Conservation (phyloP, 2,113 vertebrate species). For the Halichoeres trimaculatus region DNA sequence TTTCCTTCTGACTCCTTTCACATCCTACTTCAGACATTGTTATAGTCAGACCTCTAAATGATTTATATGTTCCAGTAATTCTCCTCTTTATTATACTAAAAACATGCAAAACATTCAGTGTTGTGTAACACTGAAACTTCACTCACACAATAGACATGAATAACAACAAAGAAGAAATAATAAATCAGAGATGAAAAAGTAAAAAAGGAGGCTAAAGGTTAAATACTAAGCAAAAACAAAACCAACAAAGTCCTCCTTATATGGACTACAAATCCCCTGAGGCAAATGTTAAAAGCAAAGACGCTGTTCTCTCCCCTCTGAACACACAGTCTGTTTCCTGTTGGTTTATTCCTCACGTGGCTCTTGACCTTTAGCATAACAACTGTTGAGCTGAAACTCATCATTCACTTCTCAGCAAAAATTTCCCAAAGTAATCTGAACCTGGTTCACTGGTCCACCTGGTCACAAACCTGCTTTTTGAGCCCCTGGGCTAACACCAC, state of each 20-base stretch:
- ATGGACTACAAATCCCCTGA: background rate
- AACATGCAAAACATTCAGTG: background rate
- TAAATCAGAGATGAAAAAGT: too few relatives aligned
- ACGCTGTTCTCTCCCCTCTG: background rate
- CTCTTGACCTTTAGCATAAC: slow-evolving; percentile 13
- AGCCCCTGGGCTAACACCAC: background rate
- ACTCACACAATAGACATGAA: too few relatives aligned
- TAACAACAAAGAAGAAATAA: too few relatives aligned
- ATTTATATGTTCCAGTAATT: too few relatives aligned
- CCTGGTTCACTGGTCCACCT: slow-evolving; percentile 3
- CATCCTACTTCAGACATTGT: too few relatives aligned
- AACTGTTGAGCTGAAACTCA: slow-evolving; percentile 1
- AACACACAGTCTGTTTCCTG: background rate
- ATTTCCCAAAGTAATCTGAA: slow-evolving; percentile 10
- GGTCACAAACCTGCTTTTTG: background rate
- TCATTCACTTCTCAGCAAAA: background rate
- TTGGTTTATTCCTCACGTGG: background rate
- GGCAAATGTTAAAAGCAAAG: background rate
- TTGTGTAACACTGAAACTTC: background rate
- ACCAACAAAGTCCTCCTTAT: too few relatives aligned
- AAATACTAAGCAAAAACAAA: too few relatives aligned
- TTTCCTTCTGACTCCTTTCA: background rate
- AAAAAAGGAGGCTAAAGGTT: too few relatives aligned
- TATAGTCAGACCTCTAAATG: too few relatives aligned
- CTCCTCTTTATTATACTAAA: background rate